Percentiles rank a stretch among this genome's conserved stretches.
Conservation (phyloP, 2,113 vertebrate genomes). For the Lathamus discolor region DNA sequence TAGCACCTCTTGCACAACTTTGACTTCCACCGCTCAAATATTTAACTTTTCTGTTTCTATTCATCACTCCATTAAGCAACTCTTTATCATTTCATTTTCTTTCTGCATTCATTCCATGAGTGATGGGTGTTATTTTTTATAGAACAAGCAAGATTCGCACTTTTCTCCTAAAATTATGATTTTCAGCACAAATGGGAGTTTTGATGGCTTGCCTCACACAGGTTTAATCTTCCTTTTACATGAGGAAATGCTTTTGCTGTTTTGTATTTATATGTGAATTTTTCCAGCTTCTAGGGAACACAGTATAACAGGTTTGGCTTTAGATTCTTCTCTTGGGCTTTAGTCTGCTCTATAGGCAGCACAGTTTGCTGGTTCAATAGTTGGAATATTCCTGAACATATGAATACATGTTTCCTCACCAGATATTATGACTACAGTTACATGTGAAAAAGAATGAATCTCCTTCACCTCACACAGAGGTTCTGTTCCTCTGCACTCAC, state of each 20-base stretch:
- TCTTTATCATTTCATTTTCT: neutral
- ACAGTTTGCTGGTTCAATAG: neutral
- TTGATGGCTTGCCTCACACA: neutral
- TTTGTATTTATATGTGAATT: neutral
- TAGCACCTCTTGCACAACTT: neutral
- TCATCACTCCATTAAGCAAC: neutral
- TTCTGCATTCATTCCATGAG: neutral
- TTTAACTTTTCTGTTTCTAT: neutral
- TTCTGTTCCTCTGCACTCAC: neutral
- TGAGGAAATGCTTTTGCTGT: neutral
- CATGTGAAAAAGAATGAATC: neutral
- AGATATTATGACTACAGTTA: neutral
- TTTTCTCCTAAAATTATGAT: neutral
- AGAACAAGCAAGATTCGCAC: neutral
- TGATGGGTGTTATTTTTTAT: neutral
- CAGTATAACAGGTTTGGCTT: neutral
- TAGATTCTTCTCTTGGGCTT: neutral
- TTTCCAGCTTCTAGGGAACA: neutral
- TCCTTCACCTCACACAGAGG: fast-evolving
- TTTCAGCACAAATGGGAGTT: neutral
- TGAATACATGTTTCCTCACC: neutral
- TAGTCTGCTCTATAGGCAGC: neutral
- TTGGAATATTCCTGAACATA: neutral
- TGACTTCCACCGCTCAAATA: neutral
- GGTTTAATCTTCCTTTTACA: neutral